phyloP scores from a whole-genome alignment of 1,140 invertebrate species.

The Heterodera carotae region DNA sequence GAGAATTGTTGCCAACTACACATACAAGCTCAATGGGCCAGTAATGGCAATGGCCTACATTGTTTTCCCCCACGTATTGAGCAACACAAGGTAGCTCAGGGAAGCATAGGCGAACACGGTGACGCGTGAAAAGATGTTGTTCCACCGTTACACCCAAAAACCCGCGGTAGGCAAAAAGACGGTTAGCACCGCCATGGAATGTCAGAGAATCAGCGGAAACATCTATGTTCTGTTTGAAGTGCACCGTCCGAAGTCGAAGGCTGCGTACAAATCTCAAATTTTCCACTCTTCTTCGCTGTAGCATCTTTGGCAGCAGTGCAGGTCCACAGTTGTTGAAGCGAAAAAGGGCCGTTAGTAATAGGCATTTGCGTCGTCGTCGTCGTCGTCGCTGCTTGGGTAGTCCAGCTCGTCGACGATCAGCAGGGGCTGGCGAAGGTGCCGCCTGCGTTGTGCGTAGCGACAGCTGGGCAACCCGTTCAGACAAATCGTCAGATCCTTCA shows the following conservation, averaged over 20 bases:
- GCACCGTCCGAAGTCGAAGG: neutral
- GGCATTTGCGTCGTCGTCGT: neutral
- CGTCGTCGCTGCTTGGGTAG: too few relatives aligned
- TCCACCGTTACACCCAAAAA: too few relatives aligned
- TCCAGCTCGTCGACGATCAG: neutral
- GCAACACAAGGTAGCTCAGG: too few relatives aligned
- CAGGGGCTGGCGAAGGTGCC: too few relatives aligned
- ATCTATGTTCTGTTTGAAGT: neutral
- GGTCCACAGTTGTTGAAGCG: neutral
- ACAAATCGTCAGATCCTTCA: too few relatives aligned
- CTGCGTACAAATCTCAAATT: slow-evolving; percentile 1
- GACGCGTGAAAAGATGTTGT: too few relatives aligned
- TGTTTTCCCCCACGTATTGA: too few relatives aligned
- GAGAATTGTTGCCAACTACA: neutral
- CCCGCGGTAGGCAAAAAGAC: too few relatives aligned
- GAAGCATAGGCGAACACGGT: too few relatives aligned
- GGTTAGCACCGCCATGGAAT: neutral
- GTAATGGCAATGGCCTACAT: too few relatives aligned
- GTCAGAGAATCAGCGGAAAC: neutral
- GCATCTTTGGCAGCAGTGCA: neutral
- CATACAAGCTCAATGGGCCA: neutral
- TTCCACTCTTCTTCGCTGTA: neutral
- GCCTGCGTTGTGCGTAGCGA: too few relatives aligned
- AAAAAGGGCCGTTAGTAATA: neutral
- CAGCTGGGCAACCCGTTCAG: too few relatives aligned